A percentile compares a stretch with the other conserved stretches of the same genome.
phyloP scores from a whole-genome alignment of 2,888 invertebrate genomes.

The Morinoia aosen region DNA sequence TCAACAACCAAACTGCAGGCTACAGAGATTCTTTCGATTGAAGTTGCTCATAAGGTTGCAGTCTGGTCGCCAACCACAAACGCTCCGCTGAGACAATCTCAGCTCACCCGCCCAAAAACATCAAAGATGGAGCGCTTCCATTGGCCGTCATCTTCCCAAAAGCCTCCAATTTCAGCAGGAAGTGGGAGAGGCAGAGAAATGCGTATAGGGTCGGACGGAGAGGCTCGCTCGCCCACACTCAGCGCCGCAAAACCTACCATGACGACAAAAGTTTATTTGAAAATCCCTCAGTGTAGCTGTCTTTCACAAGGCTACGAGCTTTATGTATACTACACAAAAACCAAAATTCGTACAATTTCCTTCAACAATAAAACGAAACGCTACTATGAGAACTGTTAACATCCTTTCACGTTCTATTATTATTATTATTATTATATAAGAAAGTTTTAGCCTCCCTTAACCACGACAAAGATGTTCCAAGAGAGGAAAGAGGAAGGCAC shows the following conservation, averaged over 20 bases:
- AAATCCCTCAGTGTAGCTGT: neutral
- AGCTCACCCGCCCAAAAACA: neutral
- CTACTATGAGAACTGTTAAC: neutral
- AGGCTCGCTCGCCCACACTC: neutral
- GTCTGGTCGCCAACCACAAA: neutral
- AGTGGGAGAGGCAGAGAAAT: neutral
- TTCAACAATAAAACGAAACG: neutral
- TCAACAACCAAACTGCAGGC: neutral
- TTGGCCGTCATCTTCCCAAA: conserved; percentile 16
- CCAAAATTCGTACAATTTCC: neutral
- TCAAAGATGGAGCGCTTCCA: conserved; percentile 31
- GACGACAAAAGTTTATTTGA: neutral
- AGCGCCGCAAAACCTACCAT: neutral
- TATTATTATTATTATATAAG: too few species aligned
- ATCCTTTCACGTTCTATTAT: neutral
- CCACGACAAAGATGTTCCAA: too few species aligned
- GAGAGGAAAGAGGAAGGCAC: too few species aligned
- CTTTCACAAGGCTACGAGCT: neutral
- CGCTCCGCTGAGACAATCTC: conserved; percentile 20
- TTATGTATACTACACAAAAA: neutral
- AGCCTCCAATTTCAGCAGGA: conserved; percentile 46
- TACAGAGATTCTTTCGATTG: neutral
- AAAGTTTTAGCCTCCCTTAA: too few species aligned
- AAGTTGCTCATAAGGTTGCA: neutral
- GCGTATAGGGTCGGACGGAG: conserved; percentile 14